Evolutionary conservation across 1,140 invertebrate species (phyloP).

Genomic region (Aphelinus certus): DNA sequence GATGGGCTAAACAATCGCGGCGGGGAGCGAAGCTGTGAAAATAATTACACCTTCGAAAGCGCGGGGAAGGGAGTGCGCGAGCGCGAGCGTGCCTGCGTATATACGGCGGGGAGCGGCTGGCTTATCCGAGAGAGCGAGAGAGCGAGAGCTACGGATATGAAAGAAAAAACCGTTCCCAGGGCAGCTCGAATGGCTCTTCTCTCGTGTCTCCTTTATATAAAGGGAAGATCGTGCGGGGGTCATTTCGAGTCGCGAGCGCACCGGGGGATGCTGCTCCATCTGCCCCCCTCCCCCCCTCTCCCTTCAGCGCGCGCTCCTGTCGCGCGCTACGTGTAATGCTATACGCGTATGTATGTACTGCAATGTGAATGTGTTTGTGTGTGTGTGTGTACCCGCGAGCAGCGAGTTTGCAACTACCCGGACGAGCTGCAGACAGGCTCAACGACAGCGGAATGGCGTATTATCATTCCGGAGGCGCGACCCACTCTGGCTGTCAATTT

Average conservation of each 20-base stretch:
- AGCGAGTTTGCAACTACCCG: no score
- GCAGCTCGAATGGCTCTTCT: slow-evolving; percentile 55
- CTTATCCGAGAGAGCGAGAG: slow-evolving; percentile 5
- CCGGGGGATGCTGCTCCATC: slow-evolving; percentile 41
- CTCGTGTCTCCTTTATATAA: slow-evolving; percentile 56
- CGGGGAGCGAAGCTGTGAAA: slow-evolving; percentile 55
- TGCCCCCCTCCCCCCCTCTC: slow-evolving; percentile 1
- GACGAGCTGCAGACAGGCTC: no score
- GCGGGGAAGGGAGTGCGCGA: slow-evolving; percentile 48
- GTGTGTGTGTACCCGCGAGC: slow-evolving; percentile 29
- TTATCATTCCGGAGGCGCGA: no score
- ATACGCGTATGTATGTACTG: slow-evolving; percentile 43
- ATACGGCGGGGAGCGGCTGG: no score
- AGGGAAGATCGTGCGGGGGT: slow-evolving; percentile 58
- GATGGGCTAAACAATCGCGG: slow-evolving; percentile 6
- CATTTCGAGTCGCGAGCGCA: slow-evolving; percentile 47
- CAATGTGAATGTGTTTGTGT: slow-evolving; percentile 53
- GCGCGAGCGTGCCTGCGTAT: not conserved
- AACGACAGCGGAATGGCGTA: no score
- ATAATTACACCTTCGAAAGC: slow-evolving; percentile 53
- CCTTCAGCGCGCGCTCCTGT: no score
- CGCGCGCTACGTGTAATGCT: slow-evolving; percentile 20
- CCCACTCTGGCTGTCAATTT: no score
- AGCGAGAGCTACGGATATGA: slow-evolving; percentile 33
- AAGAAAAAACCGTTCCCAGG: slow-evolving; percentile 61